Evolutionary conservation across 2,888 invertebrate species (phyloP), one percentile per base, ranked within the genome.

Genomic region (Sclerodermus sp.): DNA sequence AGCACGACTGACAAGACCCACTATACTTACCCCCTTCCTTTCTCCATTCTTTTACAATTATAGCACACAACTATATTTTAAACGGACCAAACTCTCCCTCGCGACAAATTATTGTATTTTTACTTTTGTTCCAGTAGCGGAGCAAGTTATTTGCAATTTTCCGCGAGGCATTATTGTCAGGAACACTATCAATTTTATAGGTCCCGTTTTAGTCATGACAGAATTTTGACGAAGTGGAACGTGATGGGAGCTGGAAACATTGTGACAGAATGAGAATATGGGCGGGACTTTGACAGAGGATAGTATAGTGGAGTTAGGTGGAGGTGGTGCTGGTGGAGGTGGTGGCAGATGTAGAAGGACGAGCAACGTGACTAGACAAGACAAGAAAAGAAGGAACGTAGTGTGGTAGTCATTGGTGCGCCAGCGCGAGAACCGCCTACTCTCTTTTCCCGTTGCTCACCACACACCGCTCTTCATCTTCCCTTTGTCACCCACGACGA

Each of bases 351-450:
- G 23, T 8, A 23, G 23, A 8, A 67, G 64, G 68, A 70, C 64
- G 70, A 66, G 65, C 66, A 64, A 17, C 38, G 46, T 56, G 66
- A 67, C 61, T 62, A 70, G 70, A 70, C 63, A 70, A 66, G 59
- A 57, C 58, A 54, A 59, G 54, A 62, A 58, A 52, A 60, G 53
- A 57, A 50, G 60, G 53, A 57, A 62, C 62, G 61, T 54, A 58
- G 58, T 48, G 57, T 53, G 55, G 60, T 56, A 29, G 52, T 41
- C 9, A 49, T 47, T 55, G 60, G 56, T 67, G 67, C 70, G 70
- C 71, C 62, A 64, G 69, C 67, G 68, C 66, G 58, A 61, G 66
- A 46, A 64, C 62, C 70, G 70, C 70, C 70, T 67, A 66, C 62
- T 42, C 16, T 40, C 51, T 49, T 48, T 61, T 15, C 4, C 17